Base-by-base conservation (phyloP, 2,797 vertebrate species). In the Petrocephalus schoutedeni region DNA sequence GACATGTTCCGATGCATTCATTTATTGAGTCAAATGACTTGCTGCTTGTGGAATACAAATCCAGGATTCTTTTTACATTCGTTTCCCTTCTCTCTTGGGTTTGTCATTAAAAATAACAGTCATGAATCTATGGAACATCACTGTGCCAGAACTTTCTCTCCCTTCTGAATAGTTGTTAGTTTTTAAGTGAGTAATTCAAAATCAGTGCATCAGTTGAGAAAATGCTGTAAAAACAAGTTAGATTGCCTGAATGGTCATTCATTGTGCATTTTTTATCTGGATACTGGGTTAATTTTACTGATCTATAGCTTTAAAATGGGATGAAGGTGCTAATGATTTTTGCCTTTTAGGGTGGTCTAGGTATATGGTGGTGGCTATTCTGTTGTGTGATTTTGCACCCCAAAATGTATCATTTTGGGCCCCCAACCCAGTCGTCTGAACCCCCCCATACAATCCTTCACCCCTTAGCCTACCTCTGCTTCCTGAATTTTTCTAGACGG, bases 21-120 rank as follows among this genome's bases (percentile, higher is more conserved):
- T 89, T 89, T 85, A 91, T 89, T 89, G 89, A 91, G 88, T 92
- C 64, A 83, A 87, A 89, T 90, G 61, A 89, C 88, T 86, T 82
- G 28, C 45, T 77, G 71, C 86, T 85, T 84, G 23, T 45, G 23
- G 87, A 86, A 74, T 85, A 88, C 51, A 85, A 53, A 77, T 84
- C 83, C 53, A 87, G 57, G 54, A 57, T 41, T 83, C 88, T 54
- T 49, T 53, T 83, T 8, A 89, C 85, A 85, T 89, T 5, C 4
- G 0, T 59, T 56, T 86, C 80, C 80, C 45, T n/a, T n/a, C 19
- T 80, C 88, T 88, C 36, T 54, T 87, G 77, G 85, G 88, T 90
- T 90, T 90, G 32, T 83, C 86, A 77, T 91, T 87, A 89, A 87
- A 61, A 88, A 84, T 86, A 67, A 84, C 87, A 19, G 32, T 36